phyloP scores from a whole-genome alignment of 1,140 invertebrate genomes.

The Prorops nasuta region DNA sequence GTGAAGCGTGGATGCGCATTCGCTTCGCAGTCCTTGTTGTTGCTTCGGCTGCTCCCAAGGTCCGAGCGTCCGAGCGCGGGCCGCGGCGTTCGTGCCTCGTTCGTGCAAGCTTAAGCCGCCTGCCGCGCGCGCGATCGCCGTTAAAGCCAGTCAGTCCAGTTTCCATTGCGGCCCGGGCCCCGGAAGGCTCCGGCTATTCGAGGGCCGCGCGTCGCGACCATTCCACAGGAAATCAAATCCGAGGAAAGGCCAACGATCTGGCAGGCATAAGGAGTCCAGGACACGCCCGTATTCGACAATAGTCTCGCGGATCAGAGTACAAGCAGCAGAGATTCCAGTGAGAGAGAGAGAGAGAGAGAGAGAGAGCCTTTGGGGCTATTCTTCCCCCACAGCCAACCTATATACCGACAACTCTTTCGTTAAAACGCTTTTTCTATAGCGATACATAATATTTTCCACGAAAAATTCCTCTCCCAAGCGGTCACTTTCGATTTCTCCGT shows the following conservation, averaged over 20 bases:
- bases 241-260: constrained; percentile 37
- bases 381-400: too few relatives aligned
- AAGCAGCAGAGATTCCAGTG: too few relatives aligned
- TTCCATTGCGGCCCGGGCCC: constrained; percentile 20
- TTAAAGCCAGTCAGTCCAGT: constrained; percentile 44
- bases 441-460: too few relatives aligned
- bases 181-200: not conserved
- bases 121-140: constrained; percentile 10
- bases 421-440: too few relatives aligned
- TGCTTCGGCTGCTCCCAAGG: too few relatives aligned
- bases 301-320: not conserved
- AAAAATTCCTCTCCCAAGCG: too few relatives aligned
- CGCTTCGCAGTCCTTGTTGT: constrained; percentile 8
- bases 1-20: not conserved
- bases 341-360: too few relatives aligned
- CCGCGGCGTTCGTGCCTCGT: constrained; percentile 4
- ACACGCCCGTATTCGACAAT: constrained; percentile 11
- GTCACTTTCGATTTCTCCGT: too few relatives aligned
- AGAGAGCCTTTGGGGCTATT: too few relatives aligned
- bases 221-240: constrained; percentile 38
- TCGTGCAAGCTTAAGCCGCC: constrained; percentile 3
- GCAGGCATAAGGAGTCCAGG: too few relatives aligned
- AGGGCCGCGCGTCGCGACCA: constrained; percentile 6
- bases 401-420: too few relatives aligned
- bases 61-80: constrained; percentile 1